Evolutionary conservation across 2,888 invertebrate species (phyloP).

Genomic region (Tenthredo notha): DNA sequence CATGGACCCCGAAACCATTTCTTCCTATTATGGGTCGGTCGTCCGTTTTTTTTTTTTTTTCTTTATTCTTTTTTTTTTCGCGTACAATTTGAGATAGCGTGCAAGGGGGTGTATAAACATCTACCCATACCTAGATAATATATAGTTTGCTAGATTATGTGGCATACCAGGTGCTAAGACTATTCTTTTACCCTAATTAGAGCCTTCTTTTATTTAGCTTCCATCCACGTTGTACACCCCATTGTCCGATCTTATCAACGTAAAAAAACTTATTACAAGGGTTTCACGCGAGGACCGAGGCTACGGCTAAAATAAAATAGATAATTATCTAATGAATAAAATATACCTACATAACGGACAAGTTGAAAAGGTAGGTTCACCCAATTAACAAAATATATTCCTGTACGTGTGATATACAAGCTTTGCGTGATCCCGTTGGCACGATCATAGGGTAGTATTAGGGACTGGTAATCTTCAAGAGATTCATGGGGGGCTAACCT

Average conservation of each 20-base stretch:
- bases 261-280: background rate
- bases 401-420: background rate
- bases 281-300: background rate
- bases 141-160: background rate
- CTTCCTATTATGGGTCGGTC: background rate
- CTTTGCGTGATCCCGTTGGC: background rate
- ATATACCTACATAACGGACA: background rate
- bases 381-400: background rate
- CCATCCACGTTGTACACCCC: background rate
- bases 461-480: background rate
- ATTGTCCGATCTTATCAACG: background rate
- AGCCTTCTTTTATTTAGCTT: background rate
- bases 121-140: background rate
- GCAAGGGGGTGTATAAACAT: background rate
- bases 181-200: background rate
- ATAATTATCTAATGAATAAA: slow-evolving; percentile 20
- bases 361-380: background rate
- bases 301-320: background rate
- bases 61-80: background rate
- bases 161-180: background rate
- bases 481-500: background rate
- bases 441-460: background rate
- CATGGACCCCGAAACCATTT: slow-evolving; percentile 4
- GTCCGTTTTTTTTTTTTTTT: background rate
- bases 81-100: slow-evolving; percentile 4